phyloP scores from a whole-genome alignment of 1,140 invertebrate genomes.

The Oscheius sp. region DNA sequence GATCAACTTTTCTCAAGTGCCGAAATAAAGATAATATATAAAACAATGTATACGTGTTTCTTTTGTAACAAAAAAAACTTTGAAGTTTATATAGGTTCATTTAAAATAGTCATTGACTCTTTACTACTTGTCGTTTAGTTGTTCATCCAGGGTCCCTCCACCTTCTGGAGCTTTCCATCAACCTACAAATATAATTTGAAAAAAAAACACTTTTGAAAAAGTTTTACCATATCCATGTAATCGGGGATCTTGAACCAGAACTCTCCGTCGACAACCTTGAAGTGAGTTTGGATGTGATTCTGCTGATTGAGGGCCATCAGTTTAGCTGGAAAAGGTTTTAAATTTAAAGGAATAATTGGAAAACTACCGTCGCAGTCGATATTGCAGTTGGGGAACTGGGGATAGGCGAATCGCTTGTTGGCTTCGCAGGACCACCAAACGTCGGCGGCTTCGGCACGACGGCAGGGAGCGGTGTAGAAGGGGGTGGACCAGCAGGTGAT shows the following conservation, averaged over 20 bases:
- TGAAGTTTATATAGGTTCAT: no score
- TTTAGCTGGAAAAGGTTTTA: neutral
- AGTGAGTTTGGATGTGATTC: constrained; percentile 6
- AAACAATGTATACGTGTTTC: no score
- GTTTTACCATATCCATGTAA: neutral
- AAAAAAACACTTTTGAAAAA: neutral
- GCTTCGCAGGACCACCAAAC: constrained; percentile 29
- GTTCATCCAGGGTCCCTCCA: constrained; percentile 13
- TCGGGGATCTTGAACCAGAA: constrained; percentile 29
- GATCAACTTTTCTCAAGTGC: no score
- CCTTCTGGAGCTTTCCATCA: neutral
- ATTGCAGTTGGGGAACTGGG: constrained; percentile 24
- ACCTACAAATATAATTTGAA: neutral
- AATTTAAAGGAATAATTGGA: neutral
- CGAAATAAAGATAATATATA: no score
- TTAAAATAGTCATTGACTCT: no score
- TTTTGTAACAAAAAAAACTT: no score
- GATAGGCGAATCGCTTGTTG: constrained; percentile 21
- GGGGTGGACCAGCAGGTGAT: constrained; percentile 36
- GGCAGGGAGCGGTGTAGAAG: constrained; percentile 27
- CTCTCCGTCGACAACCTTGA: constrained; percentile 22
- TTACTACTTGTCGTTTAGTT: no score
- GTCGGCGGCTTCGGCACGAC: constrained; percentile 10
- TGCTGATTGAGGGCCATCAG: neutral
- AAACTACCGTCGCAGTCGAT: constrained; percentile 30